These are phyloP conservation scores for Protobothrops flavoviridis DNA, from an alignment of 2,113 vertebrate species.

Conservation along the genomic window DNA sequence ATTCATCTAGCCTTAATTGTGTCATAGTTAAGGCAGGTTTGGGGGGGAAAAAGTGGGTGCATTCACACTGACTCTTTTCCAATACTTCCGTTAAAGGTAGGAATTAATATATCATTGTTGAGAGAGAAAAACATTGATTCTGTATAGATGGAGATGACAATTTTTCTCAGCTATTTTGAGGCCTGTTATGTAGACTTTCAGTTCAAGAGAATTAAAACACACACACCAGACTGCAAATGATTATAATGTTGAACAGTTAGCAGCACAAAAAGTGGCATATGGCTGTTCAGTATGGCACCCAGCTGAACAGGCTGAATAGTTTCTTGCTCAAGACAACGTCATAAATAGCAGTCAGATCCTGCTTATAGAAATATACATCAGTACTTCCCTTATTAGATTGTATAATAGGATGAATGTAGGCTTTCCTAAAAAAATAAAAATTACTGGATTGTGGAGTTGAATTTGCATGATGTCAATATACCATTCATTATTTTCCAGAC, in stretches of 20 bases:
- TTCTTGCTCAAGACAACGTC: slow-evolving; percentile 38
- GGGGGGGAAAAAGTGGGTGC: neutral
- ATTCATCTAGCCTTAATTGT: slow-evolving; percentile 34
- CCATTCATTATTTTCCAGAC: neutral
- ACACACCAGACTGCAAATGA: slow-evolving; percentile 53
- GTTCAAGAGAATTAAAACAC: slow-evolving; percentile 56
- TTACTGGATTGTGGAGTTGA: neutral
- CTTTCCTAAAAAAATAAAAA: neutral
- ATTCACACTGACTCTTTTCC: slow-evolving; percentile 37
- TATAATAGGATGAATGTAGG: neutral
- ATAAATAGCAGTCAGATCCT: slow-evolving; percentile 47
- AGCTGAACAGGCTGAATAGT: slow-evolving; percentile 47
- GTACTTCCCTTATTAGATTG: slow-evolving; percentile 32
- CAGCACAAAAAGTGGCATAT: slow-evolving; percentile 63
- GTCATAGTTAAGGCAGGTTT: slow-evolving; percentile 41
- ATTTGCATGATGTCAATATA: neutral
- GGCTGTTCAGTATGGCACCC: slow-evolving; percentile 60
- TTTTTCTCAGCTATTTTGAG: slow-evolving; percentile 59
- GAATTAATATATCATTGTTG: slow-evolving; percentile 52
- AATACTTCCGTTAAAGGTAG: slow-evolving; percentile 11
- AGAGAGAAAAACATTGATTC: slow-evolving; percentile 60
- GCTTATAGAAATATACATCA: slow-evolving; percentile 40
- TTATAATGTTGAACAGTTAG: slow-evolving; percentile 62
- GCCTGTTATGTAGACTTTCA: slow-evolving; percentile 58
- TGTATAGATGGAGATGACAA: slow-evolving; percentile 58